These are phyloP conservation scores for Phyto melanocephala DNA, from an alignment of 2,888 invertebrate genomes.

Conservation along the genomic window DNA sequence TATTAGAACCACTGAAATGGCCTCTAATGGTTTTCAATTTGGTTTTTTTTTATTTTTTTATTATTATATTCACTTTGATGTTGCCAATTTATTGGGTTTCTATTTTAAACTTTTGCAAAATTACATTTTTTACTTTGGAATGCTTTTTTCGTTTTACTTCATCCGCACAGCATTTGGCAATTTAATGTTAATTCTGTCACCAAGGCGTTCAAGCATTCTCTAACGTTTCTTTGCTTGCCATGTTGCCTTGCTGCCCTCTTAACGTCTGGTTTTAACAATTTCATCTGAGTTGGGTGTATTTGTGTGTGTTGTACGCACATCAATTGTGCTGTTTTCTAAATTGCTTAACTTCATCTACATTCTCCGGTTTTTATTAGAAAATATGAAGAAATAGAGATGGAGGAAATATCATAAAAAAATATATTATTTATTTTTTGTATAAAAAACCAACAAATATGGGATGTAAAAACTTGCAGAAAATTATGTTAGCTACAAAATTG, in stretches of 20 bases:
- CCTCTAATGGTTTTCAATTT: neutral
- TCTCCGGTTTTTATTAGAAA: neutral
- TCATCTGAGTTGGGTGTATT: neutral
- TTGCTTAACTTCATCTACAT: constrained; percentile 8
- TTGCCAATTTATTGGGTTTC: constrained; percentile 5
- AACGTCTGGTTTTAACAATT: neutral
- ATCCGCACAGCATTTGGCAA: constrained; percentile 1
- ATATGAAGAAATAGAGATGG: neutral
- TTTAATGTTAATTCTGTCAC: constrained; percentile 21
- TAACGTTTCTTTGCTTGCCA: neutral
- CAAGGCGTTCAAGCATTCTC: neutral
- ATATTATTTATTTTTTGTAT: neutral
- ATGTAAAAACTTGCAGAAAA: neutral
- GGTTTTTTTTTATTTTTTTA: neutral
- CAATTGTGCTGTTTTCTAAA: neutral
- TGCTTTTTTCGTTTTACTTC: neutral
- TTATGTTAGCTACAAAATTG: neutral
- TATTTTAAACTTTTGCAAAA: neutral
- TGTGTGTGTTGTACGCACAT: neutral
- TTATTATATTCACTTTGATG: too few relatives aligned
- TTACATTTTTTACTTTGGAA: neutral
- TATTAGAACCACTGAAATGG: neutral
- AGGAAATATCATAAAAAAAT: neutral
- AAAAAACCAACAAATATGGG: constrained; percentile 11
- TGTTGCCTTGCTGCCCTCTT: neutral